These are phyloP conservation scores for Ormyrus rosae DNA, from an alignment of 2,888 invertebrate species.

Conservation along the genomic window DNA sequence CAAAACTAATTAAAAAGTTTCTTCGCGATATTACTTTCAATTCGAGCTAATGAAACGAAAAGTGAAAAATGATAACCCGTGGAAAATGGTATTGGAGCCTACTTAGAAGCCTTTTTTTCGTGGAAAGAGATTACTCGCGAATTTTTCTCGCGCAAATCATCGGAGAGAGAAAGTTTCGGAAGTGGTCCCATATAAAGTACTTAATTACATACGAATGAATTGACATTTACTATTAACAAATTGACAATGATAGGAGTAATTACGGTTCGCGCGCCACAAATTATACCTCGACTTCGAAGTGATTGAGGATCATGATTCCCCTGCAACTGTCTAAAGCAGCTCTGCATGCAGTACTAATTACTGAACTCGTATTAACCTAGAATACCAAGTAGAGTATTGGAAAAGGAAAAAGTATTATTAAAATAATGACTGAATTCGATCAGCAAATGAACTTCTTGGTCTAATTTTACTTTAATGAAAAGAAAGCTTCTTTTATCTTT, in stretches of 20 bases:
- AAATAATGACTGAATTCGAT: no score
- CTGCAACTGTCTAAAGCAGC: background rate
- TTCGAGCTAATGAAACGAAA: background rate
- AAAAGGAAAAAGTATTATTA: no score
- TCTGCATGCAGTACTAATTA: background rate
- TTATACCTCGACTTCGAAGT: background rate
- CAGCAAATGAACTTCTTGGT: no score
- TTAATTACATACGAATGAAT: slow-evolving; percentile 17
- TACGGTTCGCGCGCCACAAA: background rate
- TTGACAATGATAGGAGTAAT: slow-evolving; percentile 12
- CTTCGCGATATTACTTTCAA: no score
- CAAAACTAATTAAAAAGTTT: no score
- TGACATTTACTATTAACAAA: slow-evolving; percentile 22
- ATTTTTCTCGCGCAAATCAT: slow-evolving; percentile 36
- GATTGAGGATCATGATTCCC: background rate
- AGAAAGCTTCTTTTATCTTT: background rate
- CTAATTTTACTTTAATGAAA: background rate
- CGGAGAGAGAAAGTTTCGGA: slow-evolving; percentile 35
- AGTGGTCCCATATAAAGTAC: background rate
- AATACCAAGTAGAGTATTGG: no score
- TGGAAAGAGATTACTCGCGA: slow-evolving; percentile 24
- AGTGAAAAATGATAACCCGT: no score
- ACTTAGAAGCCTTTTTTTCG: no score
- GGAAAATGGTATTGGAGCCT: no score
- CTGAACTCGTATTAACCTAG: no score